Evolutionary conservation across 2,113 vertebrate genomes (phyloP).

Genomic region (Hipposideros armiger): DNA sequence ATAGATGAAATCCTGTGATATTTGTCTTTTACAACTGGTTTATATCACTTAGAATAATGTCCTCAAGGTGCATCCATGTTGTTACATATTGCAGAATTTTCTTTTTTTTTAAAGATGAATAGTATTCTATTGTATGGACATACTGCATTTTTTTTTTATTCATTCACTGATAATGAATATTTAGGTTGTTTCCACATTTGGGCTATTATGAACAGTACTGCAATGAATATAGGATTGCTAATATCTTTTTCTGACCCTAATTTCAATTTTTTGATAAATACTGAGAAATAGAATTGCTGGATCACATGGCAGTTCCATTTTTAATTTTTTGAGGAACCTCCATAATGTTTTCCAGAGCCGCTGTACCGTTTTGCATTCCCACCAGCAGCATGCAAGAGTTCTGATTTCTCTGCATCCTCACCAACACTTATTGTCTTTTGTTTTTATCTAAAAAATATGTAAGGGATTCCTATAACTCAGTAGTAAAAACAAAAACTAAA

Average conservation of each 20-base stretch:
- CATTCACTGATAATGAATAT: background rate
- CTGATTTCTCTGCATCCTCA: background rate
- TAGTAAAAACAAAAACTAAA: background rate
- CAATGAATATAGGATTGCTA: background rate
- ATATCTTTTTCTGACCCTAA: background rate
- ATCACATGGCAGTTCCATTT: background rate
- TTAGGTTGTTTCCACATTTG: background rate
- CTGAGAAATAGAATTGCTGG: background rate
- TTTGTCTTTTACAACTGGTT: background rate
- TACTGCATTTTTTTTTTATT: background rate
- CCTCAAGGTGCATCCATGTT: background rate
- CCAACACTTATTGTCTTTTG: background rate
- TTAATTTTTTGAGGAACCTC: background rate
- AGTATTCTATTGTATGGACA: background rate
- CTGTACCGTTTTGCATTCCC: background rate
- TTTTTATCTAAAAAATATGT: background rate
- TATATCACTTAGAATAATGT: background rate
- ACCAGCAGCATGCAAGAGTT: background rate
- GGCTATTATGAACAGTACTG: background rate
- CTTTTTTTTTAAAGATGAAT: background rate
- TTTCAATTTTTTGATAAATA: slow-evolving; percentile 25
- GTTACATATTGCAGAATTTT: background rate
- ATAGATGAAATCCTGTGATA: background rate
- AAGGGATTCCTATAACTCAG: background rate
- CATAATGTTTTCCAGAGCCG: background rate